A percentile compares a stretch with the other conserved stretches of the same genome.
Conservation (phyloP, 2,113 vertebrate species). For the Excalfactoria chinensis region DNA sequence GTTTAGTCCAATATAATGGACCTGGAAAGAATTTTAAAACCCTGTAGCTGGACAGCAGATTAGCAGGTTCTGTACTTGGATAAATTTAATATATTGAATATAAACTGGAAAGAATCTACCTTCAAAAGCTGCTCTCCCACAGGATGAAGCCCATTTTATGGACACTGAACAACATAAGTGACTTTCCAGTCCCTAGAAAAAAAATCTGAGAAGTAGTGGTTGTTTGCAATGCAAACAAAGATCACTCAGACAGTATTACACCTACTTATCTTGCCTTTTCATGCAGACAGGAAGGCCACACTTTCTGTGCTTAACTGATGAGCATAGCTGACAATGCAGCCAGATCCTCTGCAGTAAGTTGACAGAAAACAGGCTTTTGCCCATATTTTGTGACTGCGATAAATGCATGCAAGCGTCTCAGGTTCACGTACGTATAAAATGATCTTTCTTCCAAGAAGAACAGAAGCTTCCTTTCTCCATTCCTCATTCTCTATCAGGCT, state of each 20-base stretch:
- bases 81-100: not conserved
- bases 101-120: not conserved
- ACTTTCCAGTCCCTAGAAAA: not conserved
- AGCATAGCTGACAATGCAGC: not conserved
- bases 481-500: not conserved
- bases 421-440: accelerated
- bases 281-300: not conserved
- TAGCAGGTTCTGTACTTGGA: not conserved
- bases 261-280: not conserved
- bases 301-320: not conserved
- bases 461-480: not conserved
- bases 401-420: not conserved
- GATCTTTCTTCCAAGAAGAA: not conserved
- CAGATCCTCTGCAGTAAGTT: not conserved
- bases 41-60: not conserved
- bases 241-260: not conserved
- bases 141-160: not conserved
- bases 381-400: not conserved
- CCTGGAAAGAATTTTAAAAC: not conserved
- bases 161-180: not conserved
- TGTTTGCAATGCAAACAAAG: not conserved
- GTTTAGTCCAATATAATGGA: not conserved
- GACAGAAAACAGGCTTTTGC: not conserved
- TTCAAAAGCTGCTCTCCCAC: not conserved
- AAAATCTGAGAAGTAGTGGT: not conserved